Percentiles rank a stretch among this genome's conserved stretches.
phyloP scores from a whole-genome alignment of 92 coral and sea anemone species.

The Heliopora coerulea region DNA sequence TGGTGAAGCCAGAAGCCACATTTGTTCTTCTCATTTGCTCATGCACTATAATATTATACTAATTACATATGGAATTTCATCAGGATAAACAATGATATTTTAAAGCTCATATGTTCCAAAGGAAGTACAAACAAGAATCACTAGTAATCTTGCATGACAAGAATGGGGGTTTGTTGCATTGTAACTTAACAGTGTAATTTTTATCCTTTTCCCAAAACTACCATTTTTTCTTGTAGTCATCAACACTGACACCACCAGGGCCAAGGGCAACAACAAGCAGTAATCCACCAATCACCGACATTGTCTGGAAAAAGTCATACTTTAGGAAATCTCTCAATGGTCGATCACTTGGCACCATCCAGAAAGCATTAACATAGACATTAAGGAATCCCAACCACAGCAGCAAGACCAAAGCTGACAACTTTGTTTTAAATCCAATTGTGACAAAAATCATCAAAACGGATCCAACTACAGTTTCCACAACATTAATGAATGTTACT shows the following conservation, averaged over 20 bases:
- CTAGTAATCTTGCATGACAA: not conserved
- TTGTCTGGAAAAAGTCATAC: constrained; percentile 98
- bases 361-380: constrained; percentile 90
- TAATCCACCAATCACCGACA: constrained; percentile 97
- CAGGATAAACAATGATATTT: too few species aligned
- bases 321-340: constrained; percentile 99
- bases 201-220: constrained; percentile 35
- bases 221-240: constrained; percentile 99
- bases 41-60: too few species aligned
- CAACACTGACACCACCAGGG: constrained; percentile 99
- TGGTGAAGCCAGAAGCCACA: too few species aligned
- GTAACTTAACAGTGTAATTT: too few species aligned
- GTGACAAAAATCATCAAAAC: constrained; percentile 87
- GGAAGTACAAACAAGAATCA: not conserved
- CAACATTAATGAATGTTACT: constrained; percentile 69
- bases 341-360: constrained; percentile 86
- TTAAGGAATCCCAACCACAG: constrained; percentile 71
- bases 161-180: too few species aligned
- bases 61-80: too few species aligned
- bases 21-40: too few species aligned
- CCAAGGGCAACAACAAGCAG: constrained; percentile 94
- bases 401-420: constrained; percentile 87
- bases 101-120: too few species aligned
- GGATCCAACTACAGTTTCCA: constrained; percentile 83
- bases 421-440: constrained; percentile 94